Evolutionary conservation across 2,888 invertebrate species (phyloP), one percentile per base, ranked within the genome.

Genomic region (Caenorhabditis imperialis): DNA sequence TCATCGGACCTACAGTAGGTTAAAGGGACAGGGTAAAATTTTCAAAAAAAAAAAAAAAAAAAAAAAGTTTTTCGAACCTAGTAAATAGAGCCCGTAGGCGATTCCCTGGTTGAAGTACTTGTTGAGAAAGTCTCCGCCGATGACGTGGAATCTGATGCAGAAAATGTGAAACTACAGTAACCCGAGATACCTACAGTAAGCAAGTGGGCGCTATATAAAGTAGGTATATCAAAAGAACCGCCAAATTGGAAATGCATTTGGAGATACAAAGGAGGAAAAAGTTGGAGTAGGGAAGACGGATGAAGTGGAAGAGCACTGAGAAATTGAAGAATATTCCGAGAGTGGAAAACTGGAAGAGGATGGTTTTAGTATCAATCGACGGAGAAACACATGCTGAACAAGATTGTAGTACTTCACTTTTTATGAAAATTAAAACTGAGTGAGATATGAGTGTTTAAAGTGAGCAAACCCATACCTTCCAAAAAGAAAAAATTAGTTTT

Each of bases 1-100:
- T 62, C 12, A 71, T 8, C 10, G 71, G 71, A 7, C 65, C 65
- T 47, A 33, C n/a, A n/a, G n/a, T n/a, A n/a, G n/a, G n/a, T n/a
- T n/a, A n/a, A n/a, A n/a, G n/a, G n/a, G 50, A 35, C 6, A 4
- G 18, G 4, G 10, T 40, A 62, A 44, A 53, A 44, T 44, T 44
- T 44, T 25, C 25, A n/a, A n/a, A n/a, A n/a, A n/a, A n/a, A n/a
- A n/a, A n/a, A n/a, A n/a, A n/a, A n/a, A n/a, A n/a, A n/a, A n/a
- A n/a, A n/a, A n/a, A n/a, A n/a, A n/a, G n/a, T n/a, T n/a, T n/a
- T n/a, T n/a, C n/a, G n/a, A n/a, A n/a, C n/a, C n/a, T n/a, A n/a
- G n/a, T n/a, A n/a, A n/a, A n/a, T n/a, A n/a, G n/a, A n/a, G n/a
- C n/a, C 62, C 62, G 22, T 23, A 44, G 0, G 44, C 51, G 33